These are phyloP conservation scores for Cantharis nigra DNA, from an alignment of 2,888 invertebrate species.

Conservation along the genomic window DNA sequence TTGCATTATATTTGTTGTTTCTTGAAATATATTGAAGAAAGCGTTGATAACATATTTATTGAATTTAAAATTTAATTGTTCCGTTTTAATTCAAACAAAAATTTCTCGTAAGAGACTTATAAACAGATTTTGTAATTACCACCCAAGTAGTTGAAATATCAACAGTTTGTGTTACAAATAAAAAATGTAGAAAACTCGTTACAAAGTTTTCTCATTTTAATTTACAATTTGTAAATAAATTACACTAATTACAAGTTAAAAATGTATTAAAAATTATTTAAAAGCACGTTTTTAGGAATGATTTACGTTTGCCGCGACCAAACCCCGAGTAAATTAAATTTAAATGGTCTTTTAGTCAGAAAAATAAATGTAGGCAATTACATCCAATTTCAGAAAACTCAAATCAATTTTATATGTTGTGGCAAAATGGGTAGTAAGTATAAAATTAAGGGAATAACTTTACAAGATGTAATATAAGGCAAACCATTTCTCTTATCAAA, in stretches of 20 bases:
- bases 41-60: too few species aligned
- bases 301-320: not conserved
- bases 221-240: not conserved
- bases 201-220: not conserved
- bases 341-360: not conserved
- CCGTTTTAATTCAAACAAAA: not conserved
- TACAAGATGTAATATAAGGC: slow-evolving; percentile 18
- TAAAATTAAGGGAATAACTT: slow-evolving; percentile 8
- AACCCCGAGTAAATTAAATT: not conserved
- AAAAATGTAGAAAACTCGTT: not conserved
- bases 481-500: slow-evolving; percentile 15
- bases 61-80: too few species aligned
- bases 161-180: not conserved
- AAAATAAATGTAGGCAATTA: not conserved
- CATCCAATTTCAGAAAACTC: not conserved
- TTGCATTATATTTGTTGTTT: too few species aligned
- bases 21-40: too few species aligned
- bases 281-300: not conserved
- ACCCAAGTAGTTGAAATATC: not conserved
- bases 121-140: not conserved
- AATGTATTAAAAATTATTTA: not conserved
- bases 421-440: not conserved
- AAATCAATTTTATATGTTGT: not conserved
- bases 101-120: not conserved
- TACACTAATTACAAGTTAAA: not conserved